phyloP scores from a whole-genome alignment of 2,113 vertebrate genomes.

The Nesogale talazaci region DNA sequence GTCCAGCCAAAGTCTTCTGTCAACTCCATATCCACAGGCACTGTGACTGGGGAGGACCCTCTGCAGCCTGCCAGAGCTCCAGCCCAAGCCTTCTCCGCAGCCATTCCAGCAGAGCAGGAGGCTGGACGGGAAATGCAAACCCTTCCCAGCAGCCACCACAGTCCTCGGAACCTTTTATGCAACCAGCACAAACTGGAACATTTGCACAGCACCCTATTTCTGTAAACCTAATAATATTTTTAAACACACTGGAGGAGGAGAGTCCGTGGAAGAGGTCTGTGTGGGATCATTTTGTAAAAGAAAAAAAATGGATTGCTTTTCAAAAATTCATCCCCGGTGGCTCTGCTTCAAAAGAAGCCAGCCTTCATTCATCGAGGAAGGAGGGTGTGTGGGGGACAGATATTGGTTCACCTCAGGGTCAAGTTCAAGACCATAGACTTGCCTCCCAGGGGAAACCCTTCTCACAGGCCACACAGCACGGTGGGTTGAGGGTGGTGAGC shows the following conservation, averaged over 20 bases:
- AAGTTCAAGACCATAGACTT: neutral
- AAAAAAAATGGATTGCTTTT: constrained; percentile 47
- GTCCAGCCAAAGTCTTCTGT: neutral
- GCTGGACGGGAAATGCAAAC: neutral
- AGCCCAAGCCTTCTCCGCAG: neutral
- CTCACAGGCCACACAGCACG: neutral
- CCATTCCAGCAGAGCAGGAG: neutral
- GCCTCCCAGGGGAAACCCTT: too few relatives aligned
- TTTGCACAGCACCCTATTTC: constrained; percentile 77
- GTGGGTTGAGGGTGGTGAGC: too few relatives aligned
- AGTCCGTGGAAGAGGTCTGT: constrained; percentile 64
- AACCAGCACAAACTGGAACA: constrained; percentile 65
- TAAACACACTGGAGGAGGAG: constrained; percentile 78
- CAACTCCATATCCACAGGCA: neutral
- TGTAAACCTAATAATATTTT: constrained; percentile 79
- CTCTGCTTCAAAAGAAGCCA: constrained; percentile 38
- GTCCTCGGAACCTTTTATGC: constrained; percentile 51
- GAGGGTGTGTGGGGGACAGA: neutral
- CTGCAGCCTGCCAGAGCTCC: neutral
- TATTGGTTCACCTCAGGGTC: neutral
- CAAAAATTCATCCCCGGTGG: constrained; percentile 37
- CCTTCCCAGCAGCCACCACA: neutral
- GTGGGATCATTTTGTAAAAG: constrained; percentile 65
- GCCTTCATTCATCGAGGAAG: neutral
- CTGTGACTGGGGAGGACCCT: neutral